These are phyloP conservation scores for Spinus pinus DNA, from an alignment of 2,797 vertebrate genomes.

Conservation along the genomic window DNA sequence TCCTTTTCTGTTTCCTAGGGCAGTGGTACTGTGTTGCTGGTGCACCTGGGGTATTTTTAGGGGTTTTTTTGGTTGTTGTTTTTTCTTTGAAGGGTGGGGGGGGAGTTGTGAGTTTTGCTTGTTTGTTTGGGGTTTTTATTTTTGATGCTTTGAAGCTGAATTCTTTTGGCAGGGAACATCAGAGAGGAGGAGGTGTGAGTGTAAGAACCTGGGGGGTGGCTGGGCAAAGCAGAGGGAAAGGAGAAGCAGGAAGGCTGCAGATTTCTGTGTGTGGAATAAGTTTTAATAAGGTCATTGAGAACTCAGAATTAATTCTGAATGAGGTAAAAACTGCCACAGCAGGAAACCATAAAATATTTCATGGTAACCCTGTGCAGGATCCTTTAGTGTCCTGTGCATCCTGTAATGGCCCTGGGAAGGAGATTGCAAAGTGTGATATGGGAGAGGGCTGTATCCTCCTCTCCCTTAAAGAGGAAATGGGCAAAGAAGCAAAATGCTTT, in stretches of 20 bases:
- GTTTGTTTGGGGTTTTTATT: neutral
- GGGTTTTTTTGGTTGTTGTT: neutral
- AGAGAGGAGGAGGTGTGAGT: neutral
- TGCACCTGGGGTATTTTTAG: neutral
- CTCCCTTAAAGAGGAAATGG: neutral
- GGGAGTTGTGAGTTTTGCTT: neutral
- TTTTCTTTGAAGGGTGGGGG: accelerated
- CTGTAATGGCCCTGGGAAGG: neutral
- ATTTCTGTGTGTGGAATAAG: neutral
- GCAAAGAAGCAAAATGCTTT: neutral
- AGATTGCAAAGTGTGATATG: neutral
- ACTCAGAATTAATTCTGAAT: neutral
- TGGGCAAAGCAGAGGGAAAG: neutral
- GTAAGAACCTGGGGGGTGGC: neutral
- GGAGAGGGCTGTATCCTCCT: neutral
- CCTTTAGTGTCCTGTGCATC: neutral
- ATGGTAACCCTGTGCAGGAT: neutral
- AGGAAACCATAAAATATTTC: neutral
- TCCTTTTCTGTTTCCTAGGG: neutral
- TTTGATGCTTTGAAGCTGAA: neutral
- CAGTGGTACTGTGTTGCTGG: neutral
- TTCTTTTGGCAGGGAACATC: neutral
- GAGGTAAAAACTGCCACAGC: neutral
- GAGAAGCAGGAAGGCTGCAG: neutral
- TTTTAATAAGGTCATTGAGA: neutral